Base-by-base conservation (phyloP, 2,113 vertebrate species). In the Rhineura floridana region DNA sequence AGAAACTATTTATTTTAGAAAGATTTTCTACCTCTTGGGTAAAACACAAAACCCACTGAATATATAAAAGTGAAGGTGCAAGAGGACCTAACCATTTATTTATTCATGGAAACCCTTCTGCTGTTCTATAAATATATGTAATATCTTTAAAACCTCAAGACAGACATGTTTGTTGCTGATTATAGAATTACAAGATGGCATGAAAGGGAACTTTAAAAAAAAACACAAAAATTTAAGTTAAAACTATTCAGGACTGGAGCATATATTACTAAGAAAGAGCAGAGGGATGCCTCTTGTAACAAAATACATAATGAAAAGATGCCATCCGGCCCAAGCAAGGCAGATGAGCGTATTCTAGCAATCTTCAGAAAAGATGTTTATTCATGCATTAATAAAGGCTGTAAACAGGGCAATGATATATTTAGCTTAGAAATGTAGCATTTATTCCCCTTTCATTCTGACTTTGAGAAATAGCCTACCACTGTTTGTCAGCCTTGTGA, bases 71-170 rank as follows among this genome's bases (percentile, higher is more conserved):
- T 19, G 50, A 83, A 50, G 75, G 3, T 55, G 46, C 63, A 42
- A 87, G 30, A 48, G 6, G 3, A 28, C 5, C 63, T 79, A 79
- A 91, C 81, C 25, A 81, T 89, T 76, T 83, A 85, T 90, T 95
- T 90, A 92, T 94, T 93, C 76, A 89, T 89, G 70, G 83, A 87
- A 92, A 89, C 46, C 13, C 85, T 91, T 86, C 78, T 36, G 67
- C 91, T 94, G 91, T 65, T 59, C 92, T 93, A 95, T 95, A 96
- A 96, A 95, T 96, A 97, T 96, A 89, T 85, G 95, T 95, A 69
- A 91, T 91, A 86, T 89, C 81, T 92, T 93, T 90, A 89, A 94
- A 89, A 88, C 87, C 89, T 81, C 90, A 91, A 93, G 91, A 62
- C 55, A 87, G 88, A 85, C 84, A 73, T 36, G 90, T 92, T 92